These are phyloP conservation scores for Trachelus tabidus DNA, from an alignment of 2,888 invertebrate genomes.

Conservation along the genomic window DNA sequence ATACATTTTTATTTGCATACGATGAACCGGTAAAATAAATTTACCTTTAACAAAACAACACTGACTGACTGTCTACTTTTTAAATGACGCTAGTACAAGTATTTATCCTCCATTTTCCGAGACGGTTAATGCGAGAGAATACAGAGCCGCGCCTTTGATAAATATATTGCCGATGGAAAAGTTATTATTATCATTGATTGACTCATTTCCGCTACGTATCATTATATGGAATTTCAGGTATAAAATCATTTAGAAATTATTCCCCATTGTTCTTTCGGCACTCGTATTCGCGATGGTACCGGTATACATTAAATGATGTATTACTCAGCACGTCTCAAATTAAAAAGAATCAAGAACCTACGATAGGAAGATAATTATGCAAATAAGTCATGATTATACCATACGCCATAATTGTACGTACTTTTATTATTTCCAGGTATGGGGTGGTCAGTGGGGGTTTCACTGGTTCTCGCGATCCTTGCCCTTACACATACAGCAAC, in stretches of 20 bases:
- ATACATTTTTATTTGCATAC: neutral
- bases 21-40: neutral
- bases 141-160: too few relatives aligned
- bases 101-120: neutral
- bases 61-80: neutral
- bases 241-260: neutral
- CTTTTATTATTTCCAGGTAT: slow-evolving; percentile 30
- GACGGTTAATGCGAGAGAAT: too few relatives aligned
- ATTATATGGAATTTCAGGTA: neutral
- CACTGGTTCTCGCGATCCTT: slow-evolving; percentile 40
- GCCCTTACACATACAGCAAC: slow-evolving; percentile 44
- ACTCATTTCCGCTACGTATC: neutral
- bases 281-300: neutral
- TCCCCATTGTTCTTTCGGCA: neutral
- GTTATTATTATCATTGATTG: neutral
- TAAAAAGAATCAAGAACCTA: neutral
- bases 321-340: neutral
- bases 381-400: neutral
- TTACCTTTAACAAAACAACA: neutral
- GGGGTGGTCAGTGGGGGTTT: slow-evolving; percentile 40
- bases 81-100: neutral
- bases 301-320: neutral
- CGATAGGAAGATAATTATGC: neutral
- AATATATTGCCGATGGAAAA: too few relatives aligned
- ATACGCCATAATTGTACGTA: neutral